These are phyloP conservation scores for Pristiophorus japonicus DNA, from an alignment of 2,113 vertebrate species.

Conservation along the genomic window DNA sequence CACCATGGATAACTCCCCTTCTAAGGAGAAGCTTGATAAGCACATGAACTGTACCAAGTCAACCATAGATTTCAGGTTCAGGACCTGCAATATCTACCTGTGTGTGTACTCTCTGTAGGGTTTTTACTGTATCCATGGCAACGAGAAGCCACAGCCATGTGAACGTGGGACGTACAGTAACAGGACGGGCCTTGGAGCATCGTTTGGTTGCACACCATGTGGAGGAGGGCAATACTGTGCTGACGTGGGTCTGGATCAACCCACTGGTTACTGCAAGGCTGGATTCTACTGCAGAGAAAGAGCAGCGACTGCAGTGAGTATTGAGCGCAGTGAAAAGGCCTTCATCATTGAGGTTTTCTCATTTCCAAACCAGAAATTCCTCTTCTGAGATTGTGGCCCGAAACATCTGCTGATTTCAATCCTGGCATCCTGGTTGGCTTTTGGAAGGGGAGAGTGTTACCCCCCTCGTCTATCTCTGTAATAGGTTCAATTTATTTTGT, in stretches of 20 bases:
- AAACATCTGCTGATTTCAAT: too few species aligned
- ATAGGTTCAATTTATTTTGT: background rate
- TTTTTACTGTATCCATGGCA: slow-evolving; percentile 66
- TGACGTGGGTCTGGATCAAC: slow-evolving; percentile 55
- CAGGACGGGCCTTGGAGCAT: slow-evolving; percentile 50
- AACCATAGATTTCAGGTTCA: background rate
- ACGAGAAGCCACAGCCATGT: slow-evolving; percentile 62
- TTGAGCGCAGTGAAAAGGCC: rapidly evolving
- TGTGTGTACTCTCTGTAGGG: slow-evolving; percentile 54
- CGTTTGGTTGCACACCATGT: slow-evolving; percentile 61
- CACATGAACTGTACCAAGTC: background rate
- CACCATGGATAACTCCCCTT: too few species aligned
- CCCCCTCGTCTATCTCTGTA: background rate
- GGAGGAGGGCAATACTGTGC: slow-evolving; percentile 65
- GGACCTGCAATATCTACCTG: background rate
- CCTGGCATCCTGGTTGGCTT: too few species aligned
- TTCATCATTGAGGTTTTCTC: background rate
- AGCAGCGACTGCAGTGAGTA: slow-evolving; percentile 65
- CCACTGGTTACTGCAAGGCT: slow-evolving; percentile 64
- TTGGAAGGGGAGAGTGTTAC: background rate
- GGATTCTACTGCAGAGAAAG: slow-evolving; percentile 72
- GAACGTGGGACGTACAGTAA: slow-evolving; percentile 67
- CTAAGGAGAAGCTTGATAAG: too few species aligned
- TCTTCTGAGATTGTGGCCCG: too few species aligned
- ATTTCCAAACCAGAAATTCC: background rate